Conservation (phyloP, 92 coral and sea anemone species). For the Micromussa lordhowensis region DNA sequence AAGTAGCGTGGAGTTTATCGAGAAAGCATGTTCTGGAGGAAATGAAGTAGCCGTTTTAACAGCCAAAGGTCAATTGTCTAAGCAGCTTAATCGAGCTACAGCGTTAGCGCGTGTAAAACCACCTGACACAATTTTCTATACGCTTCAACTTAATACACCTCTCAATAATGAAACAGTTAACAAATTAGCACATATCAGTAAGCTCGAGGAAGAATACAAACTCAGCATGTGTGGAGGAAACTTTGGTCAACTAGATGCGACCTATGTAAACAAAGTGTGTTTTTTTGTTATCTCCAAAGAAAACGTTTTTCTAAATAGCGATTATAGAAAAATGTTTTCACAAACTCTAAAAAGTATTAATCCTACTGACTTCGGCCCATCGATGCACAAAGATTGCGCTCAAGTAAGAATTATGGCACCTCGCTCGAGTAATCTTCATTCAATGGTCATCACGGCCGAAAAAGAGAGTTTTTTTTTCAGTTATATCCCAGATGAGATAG, state of each 20-base stretch:
- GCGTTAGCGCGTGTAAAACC: slow-evolving; percentile 10
- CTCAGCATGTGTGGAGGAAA: slow-evolving; percentile 15
- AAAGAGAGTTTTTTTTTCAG: background rate
- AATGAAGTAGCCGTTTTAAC: slow-evolving; percentile 50
- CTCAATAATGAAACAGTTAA: slow-evolving; percentile 1
- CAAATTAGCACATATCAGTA: background rate
- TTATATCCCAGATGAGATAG: slow-evolving; percentile 8
- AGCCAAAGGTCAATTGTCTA: slow-evolving; percentile 43
- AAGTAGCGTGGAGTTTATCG: slow-evolving; percentile 66
- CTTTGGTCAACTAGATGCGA: slow-evolving; percentile 9
- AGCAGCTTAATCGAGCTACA: slow-evolving; percentile 22
- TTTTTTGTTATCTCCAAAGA: background rate
- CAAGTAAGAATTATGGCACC: slow-evolving; percentile 3
- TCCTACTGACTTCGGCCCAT: slow-evolving; percentile 2
- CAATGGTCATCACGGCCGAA: background rate
- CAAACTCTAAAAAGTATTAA: background rate
- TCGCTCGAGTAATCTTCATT: background rate
- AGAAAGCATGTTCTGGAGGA: slow-evolving; percentile 45
- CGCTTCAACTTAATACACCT: background rate
- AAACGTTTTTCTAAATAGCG: background rate
- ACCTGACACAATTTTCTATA: background rate
- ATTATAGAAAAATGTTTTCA: background rate
- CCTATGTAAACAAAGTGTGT: background rate
- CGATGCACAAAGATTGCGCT: background rate
- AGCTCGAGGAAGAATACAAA: slow-evolving; percentile 1